Evolutionary conservation across 2,113 vertebrate species (phyloP).

Genomic region (Pollimyrus isidori): DNA sequence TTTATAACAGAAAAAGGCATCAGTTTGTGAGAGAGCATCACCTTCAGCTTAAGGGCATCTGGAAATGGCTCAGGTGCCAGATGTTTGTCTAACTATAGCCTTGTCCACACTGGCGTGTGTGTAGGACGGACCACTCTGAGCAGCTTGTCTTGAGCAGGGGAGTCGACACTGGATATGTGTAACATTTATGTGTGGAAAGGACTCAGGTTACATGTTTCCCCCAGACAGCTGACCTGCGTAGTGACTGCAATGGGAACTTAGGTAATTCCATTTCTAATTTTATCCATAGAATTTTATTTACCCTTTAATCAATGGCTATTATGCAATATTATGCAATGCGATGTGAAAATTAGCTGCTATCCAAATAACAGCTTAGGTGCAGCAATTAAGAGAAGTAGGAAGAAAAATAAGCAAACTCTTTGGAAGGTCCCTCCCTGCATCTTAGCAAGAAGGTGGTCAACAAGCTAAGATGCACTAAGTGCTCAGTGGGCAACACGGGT

Average conservation of each 20-base stretch:
- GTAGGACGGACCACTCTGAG: neutral
- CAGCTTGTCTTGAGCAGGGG: neutral
- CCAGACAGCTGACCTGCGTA: neutral
- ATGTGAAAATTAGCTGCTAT: neutral
- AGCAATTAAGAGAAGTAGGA: neutral
- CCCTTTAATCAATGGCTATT: neutral
- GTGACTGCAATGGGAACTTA: neutral
- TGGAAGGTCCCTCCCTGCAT: neutral
- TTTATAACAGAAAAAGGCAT: neutral
- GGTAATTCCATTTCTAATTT: slow-evolving; percentile 8
- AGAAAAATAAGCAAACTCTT: neutral
- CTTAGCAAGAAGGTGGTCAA: neutral
- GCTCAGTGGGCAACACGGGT: neutral
- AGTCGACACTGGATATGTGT: slow-evolving; percentile 1
- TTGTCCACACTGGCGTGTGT: neutral
- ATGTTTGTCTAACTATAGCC: slow-evolving; percentile 12
- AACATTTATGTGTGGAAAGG: neutral
- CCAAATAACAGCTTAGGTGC: neutral
- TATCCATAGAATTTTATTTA: neutral
- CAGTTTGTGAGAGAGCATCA: neutral
- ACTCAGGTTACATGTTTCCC: neutral
- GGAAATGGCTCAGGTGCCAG: slow-evolving; percentile 7
- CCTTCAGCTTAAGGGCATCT: neutral
- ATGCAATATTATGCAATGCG: neutral
- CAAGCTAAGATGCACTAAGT: neutral